Evolutionary conservation across 2,888 invertebrate genomes (phyloP).

Genomic region (Tachina fera): DNA sequence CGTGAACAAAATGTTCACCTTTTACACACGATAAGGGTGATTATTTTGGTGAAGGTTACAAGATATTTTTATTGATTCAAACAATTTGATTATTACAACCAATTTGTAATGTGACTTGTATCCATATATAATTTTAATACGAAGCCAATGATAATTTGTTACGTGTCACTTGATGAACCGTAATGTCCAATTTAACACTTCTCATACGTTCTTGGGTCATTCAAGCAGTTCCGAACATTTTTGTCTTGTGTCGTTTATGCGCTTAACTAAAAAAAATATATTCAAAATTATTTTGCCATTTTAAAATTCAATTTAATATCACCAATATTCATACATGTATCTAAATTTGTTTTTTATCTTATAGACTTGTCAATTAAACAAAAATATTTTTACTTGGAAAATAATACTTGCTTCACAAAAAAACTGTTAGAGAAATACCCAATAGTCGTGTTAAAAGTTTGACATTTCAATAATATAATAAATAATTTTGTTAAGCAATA

Average conservation of each 20-base stretch:
- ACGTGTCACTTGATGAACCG: conserved; percentile 22
- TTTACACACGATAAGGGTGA: too few relatives aligned
- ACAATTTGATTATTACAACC: too few relatives aligned
- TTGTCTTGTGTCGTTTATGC: conserved; percentile 10
- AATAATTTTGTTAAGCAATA: conserved; percentile 29
- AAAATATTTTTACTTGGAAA: conserved; percentile 21
- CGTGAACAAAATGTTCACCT: too few relatives aligned
- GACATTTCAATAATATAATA: conserved; percentile 59
- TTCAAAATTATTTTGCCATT: not conserved
- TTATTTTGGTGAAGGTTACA: too few relatives aligned
- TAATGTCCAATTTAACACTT: not conserved
- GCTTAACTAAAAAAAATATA: not conserved
- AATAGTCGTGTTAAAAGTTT: conserved; percentile 57
- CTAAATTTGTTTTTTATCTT: conserved; percentile 3
- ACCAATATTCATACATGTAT: conserved; percentile 10
- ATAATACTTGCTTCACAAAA: not conserved
- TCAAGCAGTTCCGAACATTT: not conserved
- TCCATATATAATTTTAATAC: conserved; percentile 8
- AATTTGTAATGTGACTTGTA: not conserved
- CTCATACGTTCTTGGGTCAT: not conserved
- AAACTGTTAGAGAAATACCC: conserved; percentile 17
- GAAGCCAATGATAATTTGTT: conserved; percentile 37
- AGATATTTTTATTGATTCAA: too few relatives aligned
- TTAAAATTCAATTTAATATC: conserved; percentile 33
- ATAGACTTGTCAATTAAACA: conserved; percentile 45